Conservation (phyloP, 1,140 invertebrate genomes). For the Asbolus verrucosus region DNA sequence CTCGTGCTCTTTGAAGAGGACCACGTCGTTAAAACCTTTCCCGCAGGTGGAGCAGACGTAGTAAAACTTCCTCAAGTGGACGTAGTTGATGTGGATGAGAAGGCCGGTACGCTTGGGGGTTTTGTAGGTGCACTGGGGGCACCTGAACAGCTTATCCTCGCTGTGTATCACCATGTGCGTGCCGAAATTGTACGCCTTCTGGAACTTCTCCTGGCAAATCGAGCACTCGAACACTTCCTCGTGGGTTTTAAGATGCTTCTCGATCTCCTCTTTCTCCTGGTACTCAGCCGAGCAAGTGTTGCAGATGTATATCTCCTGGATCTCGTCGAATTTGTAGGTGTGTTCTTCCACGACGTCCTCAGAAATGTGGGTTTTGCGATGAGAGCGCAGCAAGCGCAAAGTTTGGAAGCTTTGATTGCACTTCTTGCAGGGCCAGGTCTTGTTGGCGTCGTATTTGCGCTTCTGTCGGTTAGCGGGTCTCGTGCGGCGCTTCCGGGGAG, state of each 20-base stretch:
- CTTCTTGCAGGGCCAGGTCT: slow-evolving; percentile 3
- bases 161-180: slow-evolving; percentile 52
- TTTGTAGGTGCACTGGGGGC: slow-evolving; percentile 55
- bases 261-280: slow-evolving; percentile 53
- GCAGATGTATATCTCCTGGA: slow-evolving; percentile 56
- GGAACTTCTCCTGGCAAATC: slow-evolving; percentile 54
- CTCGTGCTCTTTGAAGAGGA: slow-evolving; percentile 67
- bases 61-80: slow-evolving; percentile 61
- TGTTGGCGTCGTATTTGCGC: background rate
- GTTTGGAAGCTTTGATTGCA: slow-evolving; percentile 60
- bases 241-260: slow-evolving; percentile 54
- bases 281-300: slow-evolving; percentile 57
- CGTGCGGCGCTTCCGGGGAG: background rate
- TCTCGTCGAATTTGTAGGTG: slow-evolving; percentile 54
- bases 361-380: slow-evolving; percentile 50
- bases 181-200: slow-evolving; percentile 55
- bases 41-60: slow-evolving; percentile 68
- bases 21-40: slow-evolving; percentile 65
- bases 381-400: slow-evolving; percentile 71
- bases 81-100: slow-evolving; percentile 56
- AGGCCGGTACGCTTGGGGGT: slow-evolving; percentile 52
- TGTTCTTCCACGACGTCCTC: slow-evolving; percentile 55
- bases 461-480: too few species aligned
- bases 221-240: slow-evolving; percentile 54
- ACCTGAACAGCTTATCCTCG: slow-evolving; percentile 52